These are phyloP conservation scores for Megaleporinus macrocephalus DNA, from an alignment of 2,113 vertebrate genomes.

Conservation along the genomic window DNA sequence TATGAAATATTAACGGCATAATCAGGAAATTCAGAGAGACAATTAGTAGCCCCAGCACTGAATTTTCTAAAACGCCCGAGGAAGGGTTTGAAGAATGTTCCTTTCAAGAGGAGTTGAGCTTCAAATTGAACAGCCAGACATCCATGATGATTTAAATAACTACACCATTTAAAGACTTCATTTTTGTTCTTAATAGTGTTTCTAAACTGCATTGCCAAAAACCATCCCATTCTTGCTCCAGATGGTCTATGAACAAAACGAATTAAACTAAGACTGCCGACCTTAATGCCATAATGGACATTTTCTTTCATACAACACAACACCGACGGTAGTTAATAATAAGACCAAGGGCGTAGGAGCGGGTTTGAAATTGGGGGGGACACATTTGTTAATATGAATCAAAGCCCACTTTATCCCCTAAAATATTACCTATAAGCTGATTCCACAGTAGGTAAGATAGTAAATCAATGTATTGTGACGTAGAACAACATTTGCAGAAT, in stretches of 20 bases:
- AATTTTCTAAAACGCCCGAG: slow-evolving; percentile 1
- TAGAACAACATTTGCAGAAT: no score
- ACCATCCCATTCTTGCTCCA: background rate
- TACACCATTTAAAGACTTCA: background rate
- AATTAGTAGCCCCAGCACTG: background rate
- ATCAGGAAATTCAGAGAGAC: background rate
- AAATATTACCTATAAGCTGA: no score
- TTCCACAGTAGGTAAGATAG: no score
- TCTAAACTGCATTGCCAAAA: background rate
- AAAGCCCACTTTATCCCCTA: no score
- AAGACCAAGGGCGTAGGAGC: no score
- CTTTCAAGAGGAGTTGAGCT: background rate
- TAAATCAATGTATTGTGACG: no score
- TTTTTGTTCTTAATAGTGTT: slow-evolving; percentile 2
- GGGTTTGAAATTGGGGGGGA: no score
- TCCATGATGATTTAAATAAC: background rate
- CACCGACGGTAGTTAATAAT: no score
- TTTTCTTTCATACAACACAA: no score
- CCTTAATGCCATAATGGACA: no score
- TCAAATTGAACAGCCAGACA: background rate
- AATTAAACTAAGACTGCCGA: no score
- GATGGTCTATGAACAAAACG: background rate
- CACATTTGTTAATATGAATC: no score
- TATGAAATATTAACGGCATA: slow-evolving; percentile 35
- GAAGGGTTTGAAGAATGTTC: background rate